Percentiles rank a stretch among this genome's conserved stretches.
Evolutionary conservation across 2,113 vertebrate species (phyloP).

Genomic region (Sterna hirundo): DNA sequence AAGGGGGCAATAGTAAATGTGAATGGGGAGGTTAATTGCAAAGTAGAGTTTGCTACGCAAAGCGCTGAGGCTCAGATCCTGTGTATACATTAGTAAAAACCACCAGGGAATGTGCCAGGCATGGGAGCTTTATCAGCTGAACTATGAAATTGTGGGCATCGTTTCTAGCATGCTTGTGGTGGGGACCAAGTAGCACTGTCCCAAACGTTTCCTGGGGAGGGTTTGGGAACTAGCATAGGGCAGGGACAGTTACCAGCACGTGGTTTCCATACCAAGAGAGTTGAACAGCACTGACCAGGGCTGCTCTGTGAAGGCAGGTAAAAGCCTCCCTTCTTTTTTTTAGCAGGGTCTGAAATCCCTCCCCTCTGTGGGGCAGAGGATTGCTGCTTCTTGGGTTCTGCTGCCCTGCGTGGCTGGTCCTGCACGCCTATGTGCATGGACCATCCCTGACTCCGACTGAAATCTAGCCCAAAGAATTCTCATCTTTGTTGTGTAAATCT

Average conservation of each 20-base stretch:
- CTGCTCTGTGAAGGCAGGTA: background rate
- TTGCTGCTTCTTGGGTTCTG: background rate
- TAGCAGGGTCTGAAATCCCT: background rate
- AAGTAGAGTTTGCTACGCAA: background rate
- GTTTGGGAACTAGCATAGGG: background rate
- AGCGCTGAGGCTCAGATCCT: background rate
- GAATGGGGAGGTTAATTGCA: background rate
- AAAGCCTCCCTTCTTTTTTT: background rate
- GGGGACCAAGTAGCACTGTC: background rate
- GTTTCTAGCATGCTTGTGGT: background rate
- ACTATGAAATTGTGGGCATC: background rate
- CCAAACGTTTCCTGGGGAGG: background rate
- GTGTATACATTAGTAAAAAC: background rate
- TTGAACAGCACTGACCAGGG: background rate
- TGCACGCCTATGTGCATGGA: background rate
- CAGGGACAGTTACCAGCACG: background rate
- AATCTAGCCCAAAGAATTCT: background rate
- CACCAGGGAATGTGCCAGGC: background rate
- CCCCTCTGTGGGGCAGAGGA: accelerated
- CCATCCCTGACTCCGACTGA: background rate
- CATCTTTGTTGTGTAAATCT: background rate
- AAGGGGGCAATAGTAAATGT: background rate
- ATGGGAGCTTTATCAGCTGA: background rate
- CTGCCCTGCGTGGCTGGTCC: background rate
- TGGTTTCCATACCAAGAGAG: background rate